Conservation (phyloP, 2,113 vertebrate genomes). For the Istiophorus platypterus region DNA sequence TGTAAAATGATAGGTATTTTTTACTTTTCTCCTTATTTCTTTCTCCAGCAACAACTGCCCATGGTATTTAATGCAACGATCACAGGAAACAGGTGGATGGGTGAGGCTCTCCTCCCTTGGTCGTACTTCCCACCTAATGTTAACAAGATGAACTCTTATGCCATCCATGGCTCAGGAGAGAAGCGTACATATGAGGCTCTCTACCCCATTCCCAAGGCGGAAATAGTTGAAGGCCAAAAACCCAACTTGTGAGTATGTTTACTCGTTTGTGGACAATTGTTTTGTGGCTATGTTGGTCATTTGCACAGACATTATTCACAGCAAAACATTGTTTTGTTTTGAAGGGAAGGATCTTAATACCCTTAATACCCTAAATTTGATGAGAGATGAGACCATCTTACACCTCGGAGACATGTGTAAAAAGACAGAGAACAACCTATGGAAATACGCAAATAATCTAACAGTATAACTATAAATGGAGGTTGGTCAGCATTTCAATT, state of each 20-base stretch:
- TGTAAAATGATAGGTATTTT: not conserved
- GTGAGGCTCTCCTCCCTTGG: constrained; percentile 80
- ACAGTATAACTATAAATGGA: too few relatives aligned
- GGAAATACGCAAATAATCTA: not conserved
- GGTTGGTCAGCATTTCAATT: too few relatives aligned
- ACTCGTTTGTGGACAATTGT: not conserved
- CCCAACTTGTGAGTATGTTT: constrained; percentile 82
- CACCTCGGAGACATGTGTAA: too few relatives aligned
- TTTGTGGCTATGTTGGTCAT: not conserved
- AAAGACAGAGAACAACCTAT: too few relatives aligned
- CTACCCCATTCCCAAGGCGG: constrained; percentile 78
- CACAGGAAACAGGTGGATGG: constrained; percentile 75
- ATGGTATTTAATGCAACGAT: constrained; percentile 78
- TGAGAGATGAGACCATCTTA: too few relatives aligned
- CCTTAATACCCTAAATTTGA: too few relatives aligned
- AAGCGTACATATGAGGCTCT: constrained; percentile 81
- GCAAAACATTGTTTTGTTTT: constrained; percentile 6
- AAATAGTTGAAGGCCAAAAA: constrained; percentile 71
- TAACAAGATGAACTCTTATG: constrained; percentile 86
- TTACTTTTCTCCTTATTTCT: constrained; percentile 1
- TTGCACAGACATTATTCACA: not conserved
- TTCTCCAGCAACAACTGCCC: constrained; percentile 83
- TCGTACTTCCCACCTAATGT: constrained; percentile 82
- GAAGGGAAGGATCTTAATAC: not conserved
- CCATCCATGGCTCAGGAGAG: constrained; percentile 81